Evolutionary conservation across 2,113 vertebrate genomes (phyloP).

Genomic region (Psilopogon haemacephalus): DNA sequence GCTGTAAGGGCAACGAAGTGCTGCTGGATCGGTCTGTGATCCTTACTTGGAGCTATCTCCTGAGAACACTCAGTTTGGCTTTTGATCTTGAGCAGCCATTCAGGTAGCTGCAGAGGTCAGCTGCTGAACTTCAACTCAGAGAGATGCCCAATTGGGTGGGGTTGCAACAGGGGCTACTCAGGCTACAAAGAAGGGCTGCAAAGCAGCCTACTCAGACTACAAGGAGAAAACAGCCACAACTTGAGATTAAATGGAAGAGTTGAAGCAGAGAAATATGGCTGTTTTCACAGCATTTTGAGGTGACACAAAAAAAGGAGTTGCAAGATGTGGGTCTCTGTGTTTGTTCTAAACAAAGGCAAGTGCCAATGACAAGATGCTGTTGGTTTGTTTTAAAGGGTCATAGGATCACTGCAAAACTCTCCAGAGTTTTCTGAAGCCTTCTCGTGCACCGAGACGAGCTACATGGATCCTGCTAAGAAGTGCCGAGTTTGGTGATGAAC

Average conservation of each 20-base stretch:
- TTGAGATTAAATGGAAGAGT: not conserved
- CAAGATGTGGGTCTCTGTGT: not conserved
- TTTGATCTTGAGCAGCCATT: no score
- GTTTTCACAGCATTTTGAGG: not conserved
- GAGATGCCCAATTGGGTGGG: no score
- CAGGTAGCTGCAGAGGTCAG: no score
- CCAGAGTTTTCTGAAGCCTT: constrained; percentile 92
- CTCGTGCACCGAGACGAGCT: constrained; percentile 78
- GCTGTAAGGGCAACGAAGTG: no score
- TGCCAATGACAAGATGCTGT: not conserved
- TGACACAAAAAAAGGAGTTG: not conserved
- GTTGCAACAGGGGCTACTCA: no score
- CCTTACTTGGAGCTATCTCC: no score
- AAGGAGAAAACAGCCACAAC: not conserved
- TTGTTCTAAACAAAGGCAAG: not conserved
- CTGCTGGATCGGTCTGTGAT: no score
- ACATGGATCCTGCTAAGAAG: constrained; percentile 86
- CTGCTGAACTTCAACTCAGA: no score
- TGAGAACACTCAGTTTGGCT: no score
- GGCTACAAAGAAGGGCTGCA: not conserved
- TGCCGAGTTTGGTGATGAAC: constrained; percentile 89
- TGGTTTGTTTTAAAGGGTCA: constrained; percentile 79
- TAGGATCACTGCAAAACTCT: constrained; percentile 93
- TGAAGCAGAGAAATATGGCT: not conserved
- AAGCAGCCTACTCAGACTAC: accelerated